Evolutionary conservation across 2,797 vertebrate genomes (phyloP).

Genomic region (Cirrhinus mrigala): DNA sequence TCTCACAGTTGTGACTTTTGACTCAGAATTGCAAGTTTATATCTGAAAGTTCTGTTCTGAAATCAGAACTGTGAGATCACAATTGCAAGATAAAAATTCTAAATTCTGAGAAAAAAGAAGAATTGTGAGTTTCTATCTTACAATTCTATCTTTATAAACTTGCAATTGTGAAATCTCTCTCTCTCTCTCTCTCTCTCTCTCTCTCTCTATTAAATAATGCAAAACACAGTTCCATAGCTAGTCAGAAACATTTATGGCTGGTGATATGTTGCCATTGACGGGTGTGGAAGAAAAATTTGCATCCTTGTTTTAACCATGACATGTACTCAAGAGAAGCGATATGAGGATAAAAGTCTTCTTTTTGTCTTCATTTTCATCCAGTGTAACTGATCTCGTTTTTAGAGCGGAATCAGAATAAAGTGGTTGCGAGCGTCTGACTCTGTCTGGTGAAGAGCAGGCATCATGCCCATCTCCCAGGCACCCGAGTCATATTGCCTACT

Average conservation of each 20-base stretch:
- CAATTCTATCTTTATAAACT: too few relatives aligned
- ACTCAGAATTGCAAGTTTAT: too few relatives aligned
- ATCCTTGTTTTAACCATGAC: background rate
- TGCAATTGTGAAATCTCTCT: too few relatives aligned
- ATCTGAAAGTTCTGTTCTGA: too few relatives aligned
- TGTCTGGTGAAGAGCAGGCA: constrained; percentile 62
- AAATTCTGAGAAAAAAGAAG: too few relatives aligned
- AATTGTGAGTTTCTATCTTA: too few relatives aligned
- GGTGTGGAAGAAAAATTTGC: background rate
- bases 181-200: too few relatives aligned
- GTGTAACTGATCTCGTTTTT: constrained; percentile 12
- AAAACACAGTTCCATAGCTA: too few relatives aligned
- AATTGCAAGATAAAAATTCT: too few relatives aligned
- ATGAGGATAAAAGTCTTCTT: background rate
- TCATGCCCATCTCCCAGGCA: constrained; percentile 68
- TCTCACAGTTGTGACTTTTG: too few relatives aligned
- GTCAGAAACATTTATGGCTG: background rate
- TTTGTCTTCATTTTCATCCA: constrained; percentile 10
- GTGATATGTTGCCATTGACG: background rate
- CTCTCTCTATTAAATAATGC: too few relatives aligned
- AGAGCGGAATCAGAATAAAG: constrained; percentile 65
- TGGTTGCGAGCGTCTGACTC: constrained; percentile 63
- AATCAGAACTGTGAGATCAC: too few relatives aligned
- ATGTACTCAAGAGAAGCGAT: background rate
- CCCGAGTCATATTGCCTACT: constrained; percentile 70